A percentile compares a stretch with the other conserved stretches of the same genome.
These are phyloP conservation scores for Myotis davidii DNA, from an alignment of 2,113 vertebrate genomes.

Conservation along the genomic window DNA sequence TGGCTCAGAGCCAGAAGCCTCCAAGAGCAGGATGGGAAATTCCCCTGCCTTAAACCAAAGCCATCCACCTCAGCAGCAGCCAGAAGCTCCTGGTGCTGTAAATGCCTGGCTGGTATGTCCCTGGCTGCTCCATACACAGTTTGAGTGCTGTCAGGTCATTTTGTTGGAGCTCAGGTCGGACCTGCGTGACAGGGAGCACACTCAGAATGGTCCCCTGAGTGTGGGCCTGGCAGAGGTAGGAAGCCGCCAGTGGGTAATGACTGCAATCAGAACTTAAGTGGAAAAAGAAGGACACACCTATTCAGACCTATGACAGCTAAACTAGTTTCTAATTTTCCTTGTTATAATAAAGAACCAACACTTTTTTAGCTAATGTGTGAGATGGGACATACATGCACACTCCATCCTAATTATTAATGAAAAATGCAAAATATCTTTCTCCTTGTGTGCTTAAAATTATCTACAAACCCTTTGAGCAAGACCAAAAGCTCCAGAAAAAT, in stretches of 20 bases:
- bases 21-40: background rate
- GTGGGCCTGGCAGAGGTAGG: background rate
- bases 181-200: background rate
- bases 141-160: background rate
- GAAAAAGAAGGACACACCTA: background rate
- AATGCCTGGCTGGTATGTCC: background rate
- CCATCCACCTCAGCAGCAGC: background rate
- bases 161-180: background rate
- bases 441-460: conserved; percentile 28
- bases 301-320: background rate
- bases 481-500: background rate
- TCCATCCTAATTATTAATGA: background rate
- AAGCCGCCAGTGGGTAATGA: conserved; percentile 1
- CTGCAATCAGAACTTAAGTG: background rate
- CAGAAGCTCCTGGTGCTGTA: background rate
- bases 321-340: conserved; percentile 11
- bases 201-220: background rate
- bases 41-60: background rate
- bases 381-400: background rate
- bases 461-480: background rate
- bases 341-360: conserved; percentile 37
- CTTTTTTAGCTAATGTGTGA: background rate
- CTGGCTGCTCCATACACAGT: background rate
- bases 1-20: background rate
- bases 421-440: conserved; percentile 40